phyloP scores from a whole-genome alignment of 2,113 vertebrate species.

The Gadus macrocephalus region DNA sequence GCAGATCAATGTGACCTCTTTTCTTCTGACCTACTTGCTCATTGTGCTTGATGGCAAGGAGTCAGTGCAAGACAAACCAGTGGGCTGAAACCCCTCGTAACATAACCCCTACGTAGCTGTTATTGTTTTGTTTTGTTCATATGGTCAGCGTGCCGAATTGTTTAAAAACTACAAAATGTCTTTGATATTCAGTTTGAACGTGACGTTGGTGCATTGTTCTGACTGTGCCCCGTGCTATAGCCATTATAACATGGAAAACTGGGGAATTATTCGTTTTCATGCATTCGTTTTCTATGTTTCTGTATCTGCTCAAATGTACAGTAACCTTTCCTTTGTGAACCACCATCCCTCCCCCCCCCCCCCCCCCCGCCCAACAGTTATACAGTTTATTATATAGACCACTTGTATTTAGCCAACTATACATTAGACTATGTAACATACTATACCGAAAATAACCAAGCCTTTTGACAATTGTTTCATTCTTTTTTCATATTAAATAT shows the following conservation, averaged over 20 bases:
- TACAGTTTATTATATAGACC: constrained; percentile 31
- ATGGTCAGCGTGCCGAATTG: no score
- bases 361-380: neutral
- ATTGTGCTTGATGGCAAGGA: neutral
- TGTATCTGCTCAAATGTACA: constrained; percentile 15
- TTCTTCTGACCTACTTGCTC: neutral
- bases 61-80: no score
- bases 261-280: constrained; percentile 1
- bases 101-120: no score
- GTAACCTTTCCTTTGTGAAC: constrained; percentile 33
- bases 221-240: neutral
- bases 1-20: neutral
- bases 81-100: no score
- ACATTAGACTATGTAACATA: constrained; percentile 24
- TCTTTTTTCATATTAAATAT: constrained; percentile 49
- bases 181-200: neutral
- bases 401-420: constrained; percentile 38
- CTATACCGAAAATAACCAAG: constrained; percentile 37
- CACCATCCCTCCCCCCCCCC: neutral
- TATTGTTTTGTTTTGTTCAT: no score
- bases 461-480: constrained; percentile 36
- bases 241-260: neutral
- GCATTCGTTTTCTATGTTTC: neutral
- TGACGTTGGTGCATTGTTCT: neutral
- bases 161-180: neutral